Evolutionary conservation across 2,113 vertebrate species (phyloP), one percentile per base, ranked within the genome.

Genomic region (Aegypius monachus): DNA sequence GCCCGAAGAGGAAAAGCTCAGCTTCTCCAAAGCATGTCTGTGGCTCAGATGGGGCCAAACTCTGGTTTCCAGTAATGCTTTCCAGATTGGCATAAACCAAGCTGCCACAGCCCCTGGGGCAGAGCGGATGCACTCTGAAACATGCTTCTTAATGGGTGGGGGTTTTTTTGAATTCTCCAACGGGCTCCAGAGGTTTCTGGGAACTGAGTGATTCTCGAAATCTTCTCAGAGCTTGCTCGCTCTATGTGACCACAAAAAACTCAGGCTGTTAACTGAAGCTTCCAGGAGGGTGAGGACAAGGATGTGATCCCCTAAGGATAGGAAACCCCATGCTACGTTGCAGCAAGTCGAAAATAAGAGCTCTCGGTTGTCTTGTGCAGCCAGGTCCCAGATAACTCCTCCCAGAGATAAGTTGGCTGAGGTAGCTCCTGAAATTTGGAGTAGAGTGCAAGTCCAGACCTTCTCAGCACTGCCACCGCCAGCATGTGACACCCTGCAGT

Each of bases 131-230:
- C 42, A 1, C 68, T 74, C 80, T 43, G 38, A 38, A 26, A 56
- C 16, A 4, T 6, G 9, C 40, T 72, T n/a, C 17, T 18, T 36
- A 26, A 23, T 13, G 55, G 52, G 10, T 40, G 34, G 31, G 13
- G 14, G 2, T 21, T 8, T 40, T 86, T 65, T 43, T 53, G 1
- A 59, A 59, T 70, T 10, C 55, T 73, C 40, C 2, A 1, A 48
- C 29, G 16, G 36, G 47, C 70, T 70, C 26, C 23, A 17, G 45
- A 61, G 61, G 10, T 52, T 92, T 88, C 31, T 71, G 86, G 50
- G 48, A 59, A 77, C 13, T 0, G 10, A 78, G 5, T 12, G 52
- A 27, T 56, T 48, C n/a, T 43, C 0, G 0, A 29, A 71, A 17
- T 29, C 63, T 92, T 52, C 59, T 66, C 3, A 4, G 79, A 21